Base-by-base conservation (phyloP, 2,113 vertebrate species). In the Elachura formosa region DNA sequence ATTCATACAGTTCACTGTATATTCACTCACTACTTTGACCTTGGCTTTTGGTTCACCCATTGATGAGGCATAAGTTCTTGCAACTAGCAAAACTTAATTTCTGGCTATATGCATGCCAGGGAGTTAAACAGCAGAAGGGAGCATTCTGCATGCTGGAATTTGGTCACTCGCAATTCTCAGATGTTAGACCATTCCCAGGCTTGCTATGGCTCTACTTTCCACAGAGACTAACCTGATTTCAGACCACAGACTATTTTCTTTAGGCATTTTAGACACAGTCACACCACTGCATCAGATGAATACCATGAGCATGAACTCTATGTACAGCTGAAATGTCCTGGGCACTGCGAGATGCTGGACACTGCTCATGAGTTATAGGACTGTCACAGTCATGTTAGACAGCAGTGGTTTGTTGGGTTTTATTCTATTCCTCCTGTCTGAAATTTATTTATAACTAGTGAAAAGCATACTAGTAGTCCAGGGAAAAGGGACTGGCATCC, bases 281-380 rank as follows among this genome's bases (percentile, higher is more conserved):
- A 58, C 26, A 15, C 2, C 5, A 7, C 41, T 49, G 20, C 31
- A 54, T n/a, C n/a, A 58, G 31, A 9, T 74, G 67, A 82, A n/a
- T 41, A 49, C 6, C 11, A 29, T 24, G 31, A 24, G 21, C 12
- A 36, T 23, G 16, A 80, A 24, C 45, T 33, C 52, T 41, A 3
- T 14, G 8, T 41, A 26, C 23, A 14, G 3, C 49, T 41, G 49
- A 74, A 82, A 64, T 41, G 11, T 66, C 55, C 29, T 38, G n/a
- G 31, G 9, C 21, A 46, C 23, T 56, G 13, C 0, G 0, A 48
- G 51, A 12, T 61, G 12, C 16, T 48, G 28, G 49, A 41, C 45
- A 64, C 18, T 33, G 61, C 34, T 78, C 56, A 46, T 8, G 12
- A 33, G 7, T 56, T 71, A 38, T 0, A 66, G 34, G 54, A 51